A percentile compares a stretch with the other conserved stretches of the same genome.
Conservation (phyloP, 2,888 invertebrate species). For the Allacma fusca region DNA sequence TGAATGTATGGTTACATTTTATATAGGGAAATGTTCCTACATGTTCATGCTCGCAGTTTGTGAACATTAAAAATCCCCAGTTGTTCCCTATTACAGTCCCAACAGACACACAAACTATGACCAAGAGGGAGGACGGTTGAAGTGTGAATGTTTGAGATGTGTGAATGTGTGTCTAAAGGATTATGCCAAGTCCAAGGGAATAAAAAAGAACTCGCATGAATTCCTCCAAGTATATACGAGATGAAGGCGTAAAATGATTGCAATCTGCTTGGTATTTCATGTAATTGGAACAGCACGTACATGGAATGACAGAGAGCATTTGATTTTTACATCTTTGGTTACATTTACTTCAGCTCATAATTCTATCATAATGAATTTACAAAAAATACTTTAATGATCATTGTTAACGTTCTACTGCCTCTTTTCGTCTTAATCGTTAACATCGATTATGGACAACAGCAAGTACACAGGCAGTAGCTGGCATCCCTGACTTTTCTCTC, state of each 20-base stretch:
- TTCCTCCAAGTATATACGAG: neutral
- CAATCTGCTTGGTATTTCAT: constrained; percentile 33
- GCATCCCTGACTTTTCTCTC: neutral
- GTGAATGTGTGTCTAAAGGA: constrained; percentile 36
- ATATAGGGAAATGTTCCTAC: too few species aligned
- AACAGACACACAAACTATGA: neutral
- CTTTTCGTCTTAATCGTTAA: constrained; percentile 14
- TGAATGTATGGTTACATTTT: too few species aligned
- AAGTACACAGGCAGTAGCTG: neutral
- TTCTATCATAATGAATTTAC: constrained; percentile 9
- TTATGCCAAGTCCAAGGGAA: constrained; percentile 15
- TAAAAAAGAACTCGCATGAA: constrained; percentile 11
- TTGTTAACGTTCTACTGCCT: constrained; percentile 11
- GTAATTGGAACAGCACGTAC: constrained; percentile 35
- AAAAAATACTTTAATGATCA: constrained; percentile 24
- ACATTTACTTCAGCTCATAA: constrained; percentile 21
- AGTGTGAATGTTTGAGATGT: constrained; percentile 24
- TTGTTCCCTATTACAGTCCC: neutral
- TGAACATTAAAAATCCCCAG: neutral
- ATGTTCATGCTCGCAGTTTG: too few species aligned
- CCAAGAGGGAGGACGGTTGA: constrained; percentile 14
- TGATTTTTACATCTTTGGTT: constrained; percentile 28
- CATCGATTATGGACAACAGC: constrained; percentile 17
- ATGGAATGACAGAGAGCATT: constrained; percentile 26
- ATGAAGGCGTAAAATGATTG: constrained; percentile 36